Base-by-base conservation (phyloP, 53 echinoderm and acorn worm genomes). In the Paracentrotus lividus region DNA sequence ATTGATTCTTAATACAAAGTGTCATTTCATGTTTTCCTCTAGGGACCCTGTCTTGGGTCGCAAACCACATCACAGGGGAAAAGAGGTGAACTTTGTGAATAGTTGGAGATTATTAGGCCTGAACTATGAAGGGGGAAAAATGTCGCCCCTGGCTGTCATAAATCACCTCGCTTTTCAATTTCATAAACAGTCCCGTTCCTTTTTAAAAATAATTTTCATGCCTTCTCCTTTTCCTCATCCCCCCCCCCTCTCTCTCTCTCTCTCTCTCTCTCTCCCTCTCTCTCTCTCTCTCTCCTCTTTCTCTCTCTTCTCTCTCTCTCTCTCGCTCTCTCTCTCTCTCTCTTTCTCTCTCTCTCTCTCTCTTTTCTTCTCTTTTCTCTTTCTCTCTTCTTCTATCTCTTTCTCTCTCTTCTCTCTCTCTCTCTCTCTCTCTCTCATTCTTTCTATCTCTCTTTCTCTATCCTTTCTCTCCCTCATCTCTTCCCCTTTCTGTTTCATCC, bases 161-260 rank as follows among this genome's bases (percentile, higher is more conserved):
- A 61, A 61, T 61, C 61, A 61, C 61, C 61, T 27, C n/a, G n/a
- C n/a, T n/a, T n/a, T n/a, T n/a, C 61, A 61, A 61, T 61, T 61
- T 61, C 61, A 61, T 61, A 61, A 61, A 61, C 6, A 61, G 61
- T 26, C 61, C 61, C 27, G 61, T 7, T 61, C 29, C 61, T 61
- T 61, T 29, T 61, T 29, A 61, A 26, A 61, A 61, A 9, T 61
- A 27, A 26, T 61, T 61, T 61, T 61, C 61, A 29, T 21, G 13
- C 16, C 9, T 58, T 0, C 4, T 23, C 21, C 9, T 16, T 3
- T 16, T 23, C 21, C 58, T 16, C 58, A 8, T 29, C 29, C 60
- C 27, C 26, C 8, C n/a, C 27, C 60, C 8, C 60, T 60, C 60
- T 61, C 29, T 61, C 29, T 27, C 61, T 61, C 61, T 27, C 61